These are phyloP conservation scores for Lichenostomus cassidix DNA, from an alignment of 2,113 vertebrate genomes.

Conservation along the genomic window DNA sequence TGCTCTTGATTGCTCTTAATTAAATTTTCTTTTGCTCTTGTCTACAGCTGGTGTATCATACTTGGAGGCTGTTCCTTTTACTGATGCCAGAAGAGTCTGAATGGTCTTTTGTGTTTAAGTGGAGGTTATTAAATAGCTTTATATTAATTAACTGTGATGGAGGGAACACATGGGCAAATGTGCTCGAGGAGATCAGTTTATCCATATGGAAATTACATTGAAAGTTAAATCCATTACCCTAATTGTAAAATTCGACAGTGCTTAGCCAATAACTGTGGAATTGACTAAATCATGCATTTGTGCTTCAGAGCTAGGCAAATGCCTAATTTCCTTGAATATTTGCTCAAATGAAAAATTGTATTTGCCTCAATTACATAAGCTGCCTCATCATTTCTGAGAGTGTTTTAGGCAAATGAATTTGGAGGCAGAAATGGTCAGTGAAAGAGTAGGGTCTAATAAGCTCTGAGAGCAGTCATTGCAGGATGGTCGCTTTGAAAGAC, in stretches of 20 bases:
- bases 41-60: constrained; percentile 36
- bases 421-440: background rate
- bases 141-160: constrained; percentile 61
- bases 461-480: background rate
- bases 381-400: background rate
- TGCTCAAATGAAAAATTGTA: constrained; percentile 15
- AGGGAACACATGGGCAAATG: constrained; percentile 39
- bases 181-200: constrained; percentile 27
- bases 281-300: background rate
- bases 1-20: background rate
- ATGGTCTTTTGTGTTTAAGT: constrained; percentile 57
- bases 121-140: constrained; percentile 58
- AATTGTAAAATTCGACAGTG: constrained; percentile 9
- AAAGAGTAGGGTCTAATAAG: background rate
- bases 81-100: constrained; percentile 44
- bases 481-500: background rate
- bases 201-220: constrained; percentile 31
- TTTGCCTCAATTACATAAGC: background rate
- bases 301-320: background rate
- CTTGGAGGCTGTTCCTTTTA: constrained; percentile 39
- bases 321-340: constrained; percentile 8
- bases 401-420: background rate
- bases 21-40: constrained; percentile 21
- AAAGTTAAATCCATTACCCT: constrained; percentile 51
- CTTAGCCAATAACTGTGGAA: constrained; percentile 5